Percentiles rank a stretch among this genome's conserved stretches.
These are phyloP conservation scores for Archilochus colubris DNA, from an alignment of 2,113 vertebrate species.

Conservation along the genomic window DNA sequence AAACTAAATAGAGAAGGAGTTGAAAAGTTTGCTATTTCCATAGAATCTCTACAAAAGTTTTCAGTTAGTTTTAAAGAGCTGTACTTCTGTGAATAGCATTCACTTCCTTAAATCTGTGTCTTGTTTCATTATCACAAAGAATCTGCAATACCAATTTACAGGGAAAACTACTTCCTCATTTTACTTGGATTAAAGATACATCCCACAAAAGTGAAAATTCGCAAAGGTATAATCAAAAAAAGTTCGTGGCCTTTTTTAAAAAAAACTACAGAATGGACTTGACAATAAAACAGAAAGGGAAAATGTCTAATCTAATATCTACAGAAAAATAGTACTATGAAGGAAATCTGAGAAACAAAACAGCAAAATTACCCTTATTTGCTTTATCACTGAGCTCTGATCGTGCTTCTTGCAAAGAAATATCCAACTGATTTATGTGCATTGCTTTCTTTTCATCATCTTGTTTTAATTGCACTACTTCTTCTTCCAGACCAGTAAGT, in stretches of 20 bases:
- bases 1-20: neutral
- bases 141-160: neutral
- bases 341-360: neutral
- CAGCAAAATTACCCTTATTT: conserved; percentile 67
- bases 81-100: neutral
- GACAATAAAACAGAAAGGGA: neutral
- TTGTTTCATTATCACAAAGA: neutral
- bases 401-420: conserved; percentile 85
- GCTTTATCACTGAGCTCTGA: conserved; percentile 84
- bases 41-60: neutral
- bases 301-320: neutral
- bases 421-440: conserved; percentile 84
- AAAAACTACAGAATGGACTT: neutral
- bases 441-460: conserved; percentile 85
- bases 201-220: neutral
- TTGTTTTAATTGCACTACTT: conserved; percentile 77
- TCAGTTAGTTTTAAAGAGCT: neutral
- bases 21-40: neutral
- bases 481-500: conserved; percentile 78
- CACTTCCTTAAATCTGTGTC: neutral
- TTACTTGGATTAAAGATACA: neutral
- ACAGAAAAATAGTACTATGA: neutral
- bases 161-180: neutral
- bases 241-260: neutral
- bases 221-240: neutral